Evolutionary conservation across 2,797 vertebrate species (phyloP).

Genomic region (Champsocephalus esox): DNA sequence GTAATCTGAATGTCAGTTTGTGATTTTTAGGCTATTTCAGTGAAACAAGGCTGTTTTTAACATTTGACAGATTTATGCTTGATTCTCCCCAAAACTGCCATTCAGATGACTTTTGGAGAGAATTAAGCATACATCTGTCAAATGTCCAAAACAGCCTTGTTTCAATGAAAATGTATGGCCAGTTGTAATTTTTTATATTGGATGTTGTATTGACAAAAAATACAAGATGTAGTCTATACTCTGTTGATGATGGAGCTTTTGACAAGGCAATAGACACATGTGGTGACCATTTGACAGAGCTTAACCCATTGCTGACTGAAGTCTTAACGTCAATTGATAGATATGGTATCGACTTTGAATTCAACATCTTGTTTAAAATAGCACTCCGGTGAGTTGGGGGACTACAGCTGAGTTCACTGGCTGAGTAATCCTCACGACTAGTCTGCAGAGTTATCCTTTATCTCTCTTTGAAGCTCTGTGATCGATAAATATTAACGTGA

Average conservation of each 20-base stretch:
- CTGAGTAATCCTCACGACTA: background rate
- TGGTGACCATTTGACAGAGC: constrained; percentile 3
- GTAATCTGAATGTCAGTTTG: too few species aligned
- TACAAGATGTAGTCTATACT: background rate
- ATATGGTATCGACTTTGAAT: background rate
- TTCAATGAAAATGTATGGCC: background rate
- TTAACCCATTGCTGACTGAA: background rate
- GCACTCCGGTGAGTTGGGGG: background rate
- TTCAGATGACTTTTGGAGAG: too few species aligned
- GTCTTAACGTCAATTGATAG: background rate
- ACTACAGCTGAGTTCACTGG: background rate
- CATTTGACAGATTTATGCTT: too few species aligned
- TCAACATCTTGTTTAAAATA: constrained; percentile 3
- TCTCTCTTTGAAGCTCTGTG: background rate
- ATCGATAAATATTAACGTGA: constrained; percentile 40
- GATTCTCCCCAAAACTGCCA: too few species aligned
- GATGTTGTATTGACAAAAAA: background rate
- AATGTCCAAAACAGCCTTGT: too few species aligned
- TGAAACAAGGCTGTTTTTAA: too few species aligned
- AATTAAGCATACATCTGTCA: too few species aligned
- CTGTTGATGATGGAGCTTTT: background rate
- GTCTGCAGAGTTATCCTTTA: background rate
- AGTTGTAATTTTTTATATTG: background rate
- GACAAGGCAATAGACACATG: background rate
- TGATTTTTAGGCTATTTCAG: too few species aligned